Evolutionary conservation across 2,888 invertebrate genomes (phyloP).

Genomic region (Tiphia femorata): DNA sequence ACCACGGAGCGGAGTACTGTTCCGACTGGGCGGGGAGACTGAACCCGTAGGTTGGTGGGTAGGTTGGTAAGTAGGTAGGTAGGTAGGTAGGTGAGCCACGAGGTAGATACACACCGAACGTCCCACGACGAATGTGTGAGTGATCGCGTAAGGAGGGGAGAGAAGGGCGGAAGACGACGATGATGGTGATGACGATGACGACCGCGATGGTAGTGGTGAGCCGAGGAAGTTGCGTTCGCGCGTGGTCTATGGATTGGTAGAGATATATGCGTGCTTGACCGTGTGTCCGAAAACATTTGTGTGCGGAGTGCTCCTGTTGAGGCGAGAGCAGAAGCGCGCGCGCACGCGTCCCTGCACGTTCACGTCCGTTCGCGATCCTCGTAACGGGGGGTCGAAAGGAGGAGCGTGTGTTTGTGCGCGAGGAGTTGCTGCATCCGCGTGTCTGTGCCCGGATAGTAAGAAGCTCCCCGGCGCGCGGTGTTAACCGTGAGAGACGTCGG

Average conservation of each 20-base stretch:
- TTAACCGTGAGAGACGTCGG: conserved; percentile 61
- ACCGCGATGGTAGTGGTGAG: neutral
- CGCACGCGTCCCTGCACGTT: neutral
- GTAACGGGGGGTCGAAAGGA: neutral
- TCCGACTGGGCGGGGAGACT: conserved; percentile 61
- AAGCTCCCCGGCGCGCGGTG: conserved; percentile 48
- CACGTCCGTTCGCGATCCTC: conserved; percentile 1
- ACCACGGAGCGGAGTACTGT: conserved; percentile 7
- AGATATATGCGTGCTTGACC: too few relatives aligned
- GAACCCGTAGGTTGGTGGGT: conserved; percentile 57
- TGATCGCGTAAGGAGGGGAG: neutral
- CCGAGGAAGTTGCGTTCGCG: neutral
- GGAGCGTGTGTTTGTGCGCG: conserved; percentile 9
- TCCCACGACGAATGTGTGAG: neutral
- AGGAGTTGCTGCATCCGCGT: too few relatives aligned
- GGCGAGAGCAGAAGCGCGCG: too few relatives aligned
- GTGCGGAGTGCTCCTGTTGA: too few relatives aligned
- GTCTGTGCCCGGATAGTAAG: conserved; percentile 25
- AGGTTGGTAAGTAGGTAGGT: conserved; percentile 61
- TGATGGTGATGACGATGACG: neutral
- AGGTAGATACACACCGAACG: conserved; percentile 28
- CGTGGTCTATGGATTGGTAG: too few relatives aligned
- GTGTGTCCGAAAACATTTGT: too few relatives aligned
- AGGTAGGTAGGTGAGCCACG: conserved; percentile 56
- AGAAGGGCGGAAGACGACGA: neutral